Base-by-base conservation (phyloP, 2,797 vertebrate species). In the Melanotaenia maccullochi region DNA sequence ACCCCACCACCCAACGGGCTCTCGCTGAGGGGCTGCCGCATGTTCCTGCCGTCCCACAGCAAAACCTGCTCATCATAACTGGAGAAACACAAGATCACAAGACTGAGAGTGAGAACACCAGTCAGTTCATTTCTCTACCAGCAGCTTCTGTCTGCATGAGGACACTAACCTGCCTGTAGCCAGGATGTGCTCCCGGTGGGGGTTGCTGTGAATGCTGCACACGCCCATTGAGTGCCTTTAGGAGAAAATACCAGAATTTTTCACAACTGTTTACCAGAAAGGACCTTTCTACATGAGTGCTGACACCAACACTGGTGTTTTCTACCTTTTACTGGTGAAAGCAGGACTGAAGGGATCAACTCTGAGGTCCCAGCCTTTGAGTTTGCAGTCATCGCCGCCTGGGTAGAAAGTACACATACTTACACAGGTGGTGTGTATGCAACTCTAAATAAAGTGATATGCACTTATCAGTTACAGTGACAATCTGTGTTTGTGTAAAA, bases 21-120 rank as follows among this genome's bases (percentile, higher is more conserved):
- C 77, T 97, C 96, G 0, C 93, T 93, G 32, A 97, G 81, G 0
- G 97, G 96, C 84, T 94, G 93, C 63, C 82, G 89, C 96, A 97
- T 96, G 86, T 94, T 96, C 83, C 98, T 95, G n/a, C 89, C 93
- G 54, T 99, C 98, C 98, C 98, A 99, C 84, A 99, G 78, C 49
- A 98, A 83, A 36, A 99, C 89, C 0, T 95, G 97, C 89, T 99
- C 97, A 0, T 99, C 98, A 0, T 99, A 99, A 91, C 98, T 99
- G 86, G 69, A 60, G 18, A 65, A 33, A 16, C 9, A 73, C 30
- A 38, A 52, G 5, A 54, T 44, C 16, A 24, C 24, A 49, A 5
- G 9, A 32, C 7, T 0, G 16, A 8, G 47, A 20, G 9, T 4
- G 36, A 64, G 54, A 51, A 35, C 2, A 36, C 9, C 22, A n/a